A percentile compares a stretch with the other conserved stretches of the same genome.
These are phyloP conservation scores for Eptatretus atami DNA, from an alignment of 2,797 vertebrate genomes.

Conservation along the genomic window DNA sequence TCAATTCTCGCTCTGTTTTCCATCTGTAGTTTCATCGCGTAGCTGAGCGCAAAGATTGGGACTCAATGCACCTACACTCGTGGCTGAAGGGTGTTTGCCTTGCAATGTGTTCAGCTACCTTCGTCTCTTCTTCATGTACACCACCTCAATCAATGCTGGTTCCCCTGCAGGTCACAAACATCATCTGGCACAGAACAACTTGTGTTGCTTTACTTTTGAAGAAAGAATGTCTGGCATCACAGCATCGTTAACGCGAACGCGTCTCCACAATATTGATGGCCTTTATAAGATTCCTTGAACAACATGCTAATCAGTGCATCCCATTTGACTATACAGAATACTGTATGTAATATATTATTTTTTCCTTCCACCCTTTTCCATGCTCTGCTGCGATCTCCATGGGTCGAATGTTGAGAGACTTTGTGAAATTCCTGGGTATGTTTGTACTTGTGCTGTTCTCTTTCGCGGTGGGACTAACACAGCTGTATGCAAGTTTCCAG, in stretches of 20 bases:
- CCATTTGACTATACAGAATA: no score
- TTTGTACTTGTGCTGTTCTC: conserved; percentile 87
- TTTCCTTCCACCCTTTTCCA: no score
- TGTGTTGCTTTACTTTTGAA: no score
- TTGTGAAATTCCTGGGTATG: conserved; percentile 85
- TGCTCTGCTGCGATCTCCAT: conserved; percentile 43
- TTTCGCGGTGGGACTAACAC: conserved; percentile 82
- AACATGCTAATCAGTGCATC: no score
- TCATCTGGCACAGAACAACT: neutral
- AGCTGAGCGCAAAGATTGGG: conserved; percentile 70
- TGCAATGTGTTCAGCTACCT: conserved; percentile 91
- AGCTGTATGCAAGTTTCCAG: conserved; percentile 45
- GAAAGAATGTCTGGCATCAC: no score
- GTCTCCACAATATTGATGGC: no score
- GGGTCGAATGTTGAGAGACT: conserved; percentile 97
- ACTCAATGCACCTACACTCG: conserved; percentile 75
- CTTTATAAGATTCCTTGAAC: no score
- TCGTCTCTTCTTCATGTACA: conserved; percentile 98
- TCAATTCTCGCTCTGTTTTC: conserved; percentile 6
- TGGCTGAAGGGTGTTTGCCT: conserved; percentile 87
- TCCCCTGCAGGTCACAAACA: conserved; percentile 49
- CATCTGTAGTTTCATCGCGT: conserved; percentile 24
- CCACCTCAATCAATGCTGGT: conserved; percentile 85
- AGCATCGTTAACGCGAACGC: no score
- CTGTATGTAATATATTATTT: no score